Base-by-base conservation (phyloP, 1,140 invertebrate genomes). In the Octopus bimaculoides region DNA sequence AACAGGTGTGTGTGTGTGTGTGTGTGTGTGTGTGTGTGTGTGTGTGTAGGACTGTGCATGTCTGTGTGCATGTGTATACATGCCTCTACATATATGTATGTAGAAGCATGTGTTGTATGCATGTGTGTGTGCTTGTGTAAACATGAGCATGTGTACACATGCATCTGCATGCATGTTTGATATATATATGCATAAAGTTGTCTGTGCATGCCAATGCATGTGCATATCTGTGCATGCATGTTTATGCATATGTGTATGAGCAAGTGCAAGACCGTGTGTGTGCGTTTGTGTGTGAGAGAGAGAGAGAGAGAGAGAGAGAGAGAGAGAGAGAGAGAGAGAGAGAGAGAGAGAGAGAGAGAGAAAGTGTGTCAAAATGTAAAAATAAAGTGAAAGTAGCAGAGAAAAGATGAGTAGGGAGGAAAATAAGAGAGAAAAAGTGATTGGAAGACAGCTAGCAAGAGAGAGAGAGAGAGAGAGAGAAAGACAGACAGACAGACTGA, bases 381-480 rank as follows among this genome's bases (percentile, higher is more conserved):
- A 41, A 41, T 26, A 66, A 26, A 78, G 56, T 4, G 20, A 6
- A 61, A 78, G 52, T 10, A 55, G 56, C 10, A 4, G 76, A 61
- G 41, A 5, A 77, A 55, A 54, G 20, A 77, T 20, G 56, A 41
- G 52, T 17, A 69, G 77, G 61, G 56, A 26, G n/a, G 26, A 56
- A 78, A 20, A 78, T 14, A 61, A 78, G 55, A 69, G 56, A 52
- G 9, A 78, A 56, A 61, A 66, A 61, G 61, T 20, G 56, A 61
- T 41, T 41, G 56, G 55, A 56, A 61, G 56, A 61, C 26, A 20
- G 56, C 3, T 20, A 61, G 56, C 20, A 61, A 61, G 56, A 61
- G 56, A 20, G 3, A 61, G 20, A 61, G n/a, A 61, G 14, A 55
- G 52, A 66, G 56, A 73, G 75, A 69, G 54, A 54, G 52, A 75